phyloP scores from a whole-genome alignment of 2,797 vertebrate genomes.

The Sphenopsis melanotis region DNA sequence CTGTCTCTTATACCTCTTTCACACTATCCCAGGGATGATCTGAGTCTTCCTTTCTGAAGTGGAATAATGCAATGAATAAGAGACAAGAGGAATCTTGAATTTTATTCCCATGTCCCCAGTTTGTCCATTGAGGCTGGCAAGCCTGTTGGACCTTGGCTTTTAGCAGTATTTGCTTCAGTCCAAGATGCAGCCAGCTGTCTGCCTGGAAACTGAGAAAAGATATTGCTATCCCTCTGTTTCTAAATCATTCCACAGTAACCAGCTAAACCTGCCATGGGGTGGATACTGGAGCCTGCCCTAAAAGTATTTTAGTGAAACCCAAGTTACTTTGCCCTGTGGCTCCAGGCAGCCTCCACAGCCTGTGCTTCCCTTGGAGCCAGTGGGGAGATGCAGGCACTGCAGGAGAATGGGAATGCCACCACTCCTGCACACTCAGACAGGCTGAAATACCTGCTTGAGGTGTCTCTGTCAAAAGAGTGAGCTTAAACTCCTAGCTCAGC shows the following conservation, averaged over 20 bases:
- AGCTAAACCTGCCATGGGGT: not conserved
- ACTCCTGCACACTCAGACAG: not conserved
- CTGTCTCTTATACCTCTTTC: not conserved
- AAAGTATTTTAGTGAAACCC: not conserved
- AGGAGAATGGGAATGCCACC: not conserved
- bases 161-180: not conserved
- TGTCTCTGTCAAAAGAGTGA: not conserved
- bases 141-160: not conserved
- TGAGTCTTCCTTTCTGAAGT: not conserved
- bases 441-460: not conserved
- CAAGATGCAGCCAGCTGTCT: not conserved
- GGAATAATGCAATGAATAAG: not conserved
- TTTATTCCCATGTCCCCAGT: not conserved
- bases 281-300: not conserved
- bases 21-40: not conserved
- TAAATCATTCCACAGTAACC: not conserved
- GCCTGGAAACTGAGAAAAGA: not conserved
- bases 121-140: not conserved
- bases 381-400: not conserved
- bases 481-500: not conserved
- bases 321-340: not conserved
- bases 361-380: not conserved
- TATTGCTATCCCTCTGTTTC: not conserved
- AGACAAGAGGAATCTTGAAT: not conserved
- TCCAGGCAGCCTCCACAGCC: not conserved